These are phyloP conservation scores for Thalassophryne amazonica DNA, from an alignment of 2,797 vertebrate genomes.

Conservation along the genomic window DNA sequence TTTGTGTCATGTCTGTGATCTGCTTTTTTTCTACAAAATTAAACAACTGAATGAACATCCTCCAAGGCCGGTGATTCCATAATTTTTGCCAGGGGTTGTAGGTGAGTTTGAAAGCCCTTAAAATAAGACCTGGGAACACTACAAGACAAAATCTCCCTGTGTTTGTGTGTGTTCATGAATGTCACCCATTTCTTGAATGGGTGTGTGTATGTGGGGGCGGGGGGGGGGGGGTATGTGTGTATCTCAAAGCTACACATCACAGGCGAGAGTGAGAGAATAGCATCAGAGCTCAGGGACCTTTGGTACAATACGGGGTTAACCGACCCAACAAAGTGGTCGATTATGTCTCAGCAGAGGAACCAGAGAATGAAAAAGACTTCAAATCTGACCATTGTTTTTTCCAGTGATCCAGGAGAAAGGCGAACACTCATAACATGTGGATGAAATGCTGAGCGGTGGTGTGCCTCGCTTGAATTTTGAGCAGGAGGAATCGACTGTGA, in stretches of 20 bases:
- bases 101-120: too few species aligned
- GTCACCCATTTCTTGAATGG: conserved; percentile 19
- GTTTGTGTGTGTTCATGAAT: conserved; percentile 22
- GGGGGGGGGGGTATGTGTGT: conserved; percentile 21
- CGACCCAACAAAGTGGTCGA: conserved; percentile 59
- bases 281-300: conserved; percentile 38
- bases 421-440: conserved; percentile 34
- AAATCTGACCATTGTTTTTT: conserved; percentile 47
- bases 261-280: conserved; percentile 3
- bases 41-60: too few species aligned
- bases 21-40: too few species aligned
- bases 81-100: too few species aligned
- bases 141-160: conserved; percentile 1
- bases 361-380: conserved; percentile 35
- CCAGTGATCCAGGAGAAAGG: conserved; percentile 48
- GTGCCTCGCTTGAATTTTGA: conserved; percentile 10
- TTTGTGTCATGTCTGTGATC: too few species aligned
- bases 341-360: conserved; percentile 55
- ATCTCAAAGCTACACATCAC: conserved; percentile 14
- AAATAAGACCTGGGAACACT: conserved; percentile 48
- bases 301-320: conserved; percentile 58
- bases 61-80: too few species aligned
- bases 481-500: too few species aligned
- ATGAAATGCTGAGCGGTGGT: conserved; percentile 14
- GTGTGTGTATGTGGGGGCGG: conserved; percentile 20